These are phyloP conservation scores for Leptobrachium leishanense DNA, from an alignment of 2,113 vertebrate genomes.

Conservation along the genomic window DNA sequence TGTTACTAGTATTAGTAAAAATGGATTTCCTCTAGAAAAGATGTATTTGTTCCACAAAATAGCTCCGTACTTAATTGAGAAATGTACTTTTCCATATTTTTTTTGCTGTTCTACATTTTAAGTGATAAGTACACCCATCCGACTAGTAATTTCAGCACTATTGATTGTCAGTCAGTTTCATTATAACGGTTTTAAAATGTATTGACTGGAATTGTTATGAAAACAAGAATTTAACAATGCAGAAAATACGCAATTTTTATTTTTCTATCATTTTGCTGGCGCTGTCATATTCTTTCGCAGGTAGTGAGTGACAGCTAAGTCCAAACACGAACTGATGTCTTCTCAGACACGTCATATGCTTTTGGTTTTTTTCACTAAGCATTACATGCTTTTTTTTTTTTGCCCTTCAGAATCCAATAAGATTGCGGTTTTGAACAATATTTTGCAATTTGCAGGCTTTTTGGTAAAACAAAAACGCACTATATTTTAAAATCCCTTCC, in stretches of 20 bases:
- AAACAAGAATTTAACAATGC: constrained; percentile 16
- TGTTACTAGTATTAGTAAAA: constrained; percentile 61
- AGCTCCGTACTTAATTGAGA: constrained; percentile 53
- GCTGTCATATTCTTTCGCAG: too few species aligned
- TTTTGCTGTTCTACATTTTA: constrained; percentile 50
- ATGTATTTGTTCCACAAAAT: constrained; percentile 59
- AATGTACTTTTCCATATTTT: constrained; percentile 46
- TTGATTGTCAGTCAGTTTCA: constrained; percentile 47
- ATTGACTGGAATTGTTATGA: constrained; percentile 45
- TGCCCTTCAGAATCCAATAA: too few species aligned
- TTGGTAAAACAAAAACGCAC: too few species aligned
- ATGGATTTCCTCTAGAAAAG: constrained; percentile 61
- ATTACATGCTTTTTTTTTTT: too few species aligned
- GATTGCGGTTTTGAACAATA: too few species aligned
- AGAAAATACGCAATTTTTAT: constrained; percentile 6
- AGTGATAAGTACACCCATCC: constrained; percentile 54
- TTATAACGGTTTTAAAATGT: constrained; percentile 49
- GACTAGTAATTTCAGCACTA: constrained; percentile 49
- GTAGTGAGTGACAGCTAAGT: too few species aligned
- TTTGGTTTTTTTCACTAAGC: too few species aligned
- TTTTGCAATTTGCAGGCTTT: too few species aligned
- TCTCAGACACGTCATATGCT: too few species aligned
- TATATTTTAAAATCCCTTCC: too few species aligned
- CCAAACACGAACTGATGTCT: too few species aligned
- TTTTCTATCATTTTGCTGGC: neutral